Base-by-base conservation (phyloP, 1,140 invertebrate genomes). In the Globodera rostochiensis region DNA sequence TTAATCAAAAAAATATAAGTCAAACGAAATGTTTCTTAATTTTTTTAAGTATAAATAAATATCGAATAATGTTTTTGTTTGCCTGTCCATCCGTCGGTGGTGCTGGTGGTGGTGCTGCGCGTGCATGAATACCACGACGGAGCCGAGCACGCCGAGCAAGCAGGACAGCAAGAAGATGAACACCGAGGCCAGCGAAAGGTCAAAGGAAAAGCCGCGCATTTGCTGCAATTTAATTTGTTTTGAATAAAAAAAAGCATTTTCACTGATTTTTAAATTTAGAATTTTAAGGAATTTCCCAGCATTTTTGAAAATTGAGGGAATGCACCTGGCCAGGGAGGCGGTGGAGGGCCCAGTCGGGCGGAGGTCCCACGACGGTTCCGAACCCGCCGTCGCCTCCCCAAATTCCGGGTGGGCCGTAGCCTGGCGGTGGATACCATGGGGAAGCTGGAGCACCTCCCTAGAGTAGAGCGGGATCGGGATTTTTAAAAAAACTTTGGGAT, bases 161-260 rank as follows among this genome's bases (percentile, higher is more conserved):
- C 53, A 78, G 13, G 77, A 60, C 25, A 78, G 49, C 70, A 78
- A 21, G 25, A 78, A 78, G 5, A 78, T 64, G 70, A 78, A 78
- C 66, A 78, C 70, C 8, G 77, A 78, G 21, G 77, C 77, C 21
- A 78, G 66, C 21, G 77, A 11, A 21, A 78, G 70, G 70, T 78
- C 77, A 47, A 78, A 78, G 11, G 77, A 78, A 47, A 78, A 78
- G 19, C 77, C 77, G 21, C 77, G 64, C 47, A 66, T 64, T 69
- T 78, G 77, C 64, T 78, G 25, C n/a, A 77, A 70, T 70, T 45
- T 5, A 70, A 70, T 9, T 70, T 70, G 2, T 9, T 45, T 45
- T 45, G 3, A 70, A 25, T 70, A 45, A 6, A 74, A 74, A 74
- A 45, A 46, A 11, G 50, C 19, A n/a, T 25, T 47, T 74, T 74